Evolutionary conservation across 2,888 invertebrate species (phyloP).

Genomic region (Blastobasis adustella): DNA sequence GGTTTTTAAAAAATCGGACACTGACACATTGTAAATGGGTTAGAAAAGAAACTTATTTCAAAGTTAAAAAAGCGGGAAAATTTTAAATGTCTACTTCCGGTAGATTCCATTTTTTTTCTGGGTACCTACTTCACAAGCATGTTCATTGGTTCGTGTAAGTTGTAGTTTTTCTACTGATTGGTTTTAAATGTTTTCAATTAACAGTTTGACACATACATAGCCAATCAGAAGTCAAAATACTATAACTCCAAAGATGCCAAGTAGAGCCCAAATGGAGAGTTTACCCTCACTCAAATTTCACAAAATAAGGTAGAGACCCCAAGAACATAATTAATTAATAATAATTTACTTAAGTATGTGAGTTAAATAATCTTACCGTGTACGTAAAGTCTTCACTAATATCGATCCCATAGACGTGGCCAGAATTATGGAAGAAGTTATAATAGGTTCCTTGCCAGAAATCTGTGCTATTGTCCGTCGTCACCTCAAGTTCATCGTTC

Average conservation of each 20-base stretch:
- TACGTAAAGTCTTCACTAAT: conserved; percentile 45
- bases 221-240: not conserved
- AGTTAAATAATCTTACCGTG: conserved; percentile 26
- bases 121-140: too few species aligned
- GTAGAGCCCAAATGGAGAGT: not conserved
- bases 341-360: not conserved
- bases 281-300: not conserved
- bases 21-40: too few species aligned
- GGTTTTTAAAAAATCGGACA: too few species aligned
- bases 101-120: too few species aligned
- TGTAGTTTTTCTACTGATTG: not conserved
- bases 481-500: conserved; percentile 27
- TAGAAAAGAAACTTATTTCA: too few species aligned
- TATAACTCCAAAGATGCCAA: not conserved
- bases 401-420: conserved; percentile 45
- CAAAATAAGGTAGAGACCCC: not conserved
- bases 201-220: not conserved
- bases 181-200: not conserved
- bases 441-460: conserved; percentile 59
- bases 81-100: too few species aligned
- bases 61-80: too few species aligned
- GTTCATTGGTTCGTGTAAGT: too few species aligned
- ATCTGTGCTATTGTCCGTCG: conserved; percentile 46
- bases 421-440: conserved; percentile 39
- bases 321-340: not conserved